Base-by-base conservation (phyloP, 2,888 invertebrate genomes). In the Drosophila birchii region DNA sequence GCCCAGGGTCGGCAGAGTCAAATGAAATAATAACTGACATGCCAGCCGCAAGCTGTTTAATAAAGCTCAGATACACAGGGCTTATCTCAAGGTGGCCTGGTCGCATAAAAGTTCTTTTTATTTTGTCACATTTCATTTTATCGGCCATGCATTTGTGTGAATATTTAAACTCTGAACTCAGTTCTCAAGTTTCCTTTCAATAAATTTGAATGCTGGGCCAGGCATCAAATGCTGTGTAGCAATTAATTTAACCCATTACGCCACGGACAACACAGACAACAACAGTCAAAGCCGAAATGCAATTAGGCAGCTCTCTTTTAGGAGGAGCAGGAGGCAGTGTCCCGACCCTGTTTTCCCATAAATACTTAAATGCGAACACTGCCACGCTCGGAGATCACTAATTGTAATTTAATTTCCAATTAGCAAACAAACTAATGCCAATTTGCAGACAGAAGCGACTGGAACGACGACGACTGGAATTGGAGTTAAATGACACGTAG, bases 391-490 rank as follows among this genome's bases (percentile, higher is more conserved):
- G 87, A 86, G 88, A 87, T 90, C 90, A 89, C 89, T 91, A 91
- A 91, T 91, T 91, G 91, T 91, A 91, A 91, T 91, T 91, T 91
- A 91, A 91, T 91, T 91, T 91, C 89, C 90, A 91, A 91, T 91
- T 91, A 91, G 90, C 89, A 91, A 91, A 90, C 90, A 90, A 90
- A 90, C 90, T 90, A 85, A 90, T 88, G 81, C 84, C 79, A 88
- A 85, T 83, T 87, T 89, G 76, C 76, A 75, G 80, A 78, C 75
- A 60, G 62, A 63, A 83, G 77, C 80, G 71, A 68, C 74, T 81
- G 59, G 61, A 61, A 56, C 59, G 47, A 41, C 59, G 47, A 41
- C 54, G 54, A 64, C 72, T 78, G 78, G 71, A 71, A 86, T 78
- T 70, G 76, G 66, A 80, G 88, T 75, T 86, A 83, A 86, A 74